phyloP scores from a whole-genome alignment of 2,113 vertebrate genomes.

The Apistogramma diplotaenia region DNA sequence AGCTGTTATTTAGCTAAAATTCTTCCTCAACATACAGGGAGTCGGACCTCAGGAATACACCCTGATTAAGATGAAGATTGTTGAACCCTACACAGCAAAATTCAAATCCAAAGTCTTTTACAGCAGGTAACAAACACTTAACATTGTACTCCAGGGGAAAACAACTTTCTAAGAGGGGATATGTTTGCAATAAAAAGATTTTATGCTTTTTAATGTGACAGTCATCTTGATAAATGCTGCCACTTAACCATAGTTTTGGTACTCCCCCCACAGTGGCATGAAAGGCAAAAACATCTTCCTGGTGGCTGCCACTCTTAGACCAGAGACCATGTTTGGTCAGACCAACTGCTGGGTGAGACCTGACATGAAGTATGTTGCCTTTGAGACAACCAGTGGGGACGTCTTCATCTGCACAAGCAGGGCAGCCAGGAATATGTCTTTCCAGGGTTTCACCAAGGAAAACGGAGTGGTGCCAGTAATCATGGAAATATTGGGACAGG shows the following conservation, averaged over 20 bases:
- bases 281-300: conserved; percentile 90
- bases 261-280: conserved; percentile 77
- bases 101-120: conserved; percentile 83
- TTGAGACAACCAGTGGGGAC: conserved; percentile 84
- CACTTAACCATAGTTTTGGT: not conserved
- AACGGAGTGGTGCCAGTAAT: conserved; percentile 87
- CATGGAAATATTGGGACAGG: conserved; percentile 94
- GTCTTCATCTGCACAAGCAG: conserved; percentile 88
- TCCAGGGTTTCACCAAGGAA: conserved; percentile 91
- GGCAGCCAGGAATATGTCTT: conserved; percentile 95
- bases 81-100: conserved; percentile 90
- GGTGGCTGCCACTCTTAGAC: conserved; percentile 93
- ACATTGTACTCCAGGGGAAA: not conserved
- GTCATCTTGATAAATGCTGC: not conserved
- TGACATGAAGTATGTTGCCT: conserved; percentile 94
- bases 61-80: conserved; percentile 92
- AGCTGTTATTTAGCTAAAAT: not conserved
- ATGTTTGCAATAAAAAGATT: not conserved
- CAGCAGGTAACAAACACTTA: conserved; percentile 58
- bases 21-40: conserved; percentile 75
- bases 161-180: not conserved
- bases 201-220: not conserved
- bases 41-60: conserved; percentile 97
- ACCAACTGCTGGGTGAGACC: conserved; percentile 97
- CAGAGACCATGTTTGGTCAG: conserved; percentile 98